These are phyloP conservation scores for Callopanchax toddi DNA, from an alignment of 2,113 vertebrate genomes.

Conservation along the genomic window DNA sequence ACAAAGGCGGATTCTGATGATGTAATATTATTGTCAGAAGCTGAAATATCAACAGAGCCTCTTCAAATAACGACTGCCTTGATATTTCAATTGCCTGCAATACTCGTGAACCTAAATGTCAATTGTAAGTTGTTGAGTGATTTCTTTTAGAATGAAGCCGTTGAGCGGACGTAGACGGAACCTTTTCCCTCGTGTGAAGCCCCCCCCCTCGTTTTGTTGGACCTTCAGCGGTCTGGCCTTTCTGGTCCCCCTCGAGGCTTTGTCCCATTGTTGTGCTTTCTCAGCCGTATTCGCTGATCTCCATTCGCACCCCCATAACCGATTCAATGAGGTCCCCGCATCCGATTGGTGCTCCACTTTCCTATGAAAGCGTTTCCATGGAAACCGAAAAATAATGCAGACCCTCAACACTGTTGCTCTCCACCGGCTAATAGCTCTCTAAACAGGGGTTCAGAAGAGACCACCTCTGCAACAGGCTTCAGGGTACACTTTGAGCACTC, in stretches of 20 bases:
- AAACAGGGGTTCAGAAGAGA: constrained; percentile 57
- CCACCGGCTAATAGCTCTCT: constrained; percentile 65
- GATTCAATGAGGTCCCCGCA: constrained; percentile 58
- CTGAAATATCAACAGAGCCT: constrained; percentile 64
- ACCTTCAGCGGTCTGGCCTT: constrained; percentile 66
- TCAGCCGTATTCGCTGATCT: constrained; percentile 63
- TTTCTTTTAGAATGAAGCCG: constrained; percentile 48
- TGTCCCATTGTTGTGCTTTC: constrained; percentile 70
- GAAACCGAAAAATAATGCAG: constrained; percentile 76
- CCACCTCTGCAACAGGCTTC: constrained; percentile 61
- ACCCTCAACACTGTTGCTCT: constrained; percentile 67
- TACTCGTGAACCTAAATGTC: constrained; percentile 68
- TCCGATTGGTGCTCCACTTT: constrained; percentile 75
- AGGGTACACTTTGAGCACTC: constrained; percentile 38
- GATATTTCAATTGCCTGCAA: constrained; percentile 56
- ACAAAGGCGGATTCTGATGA: constrained; percentile 41
- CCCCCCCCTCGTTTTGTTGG: constrained; percentile 39
- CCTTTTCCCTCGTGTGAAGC: constrained; percentile 51
- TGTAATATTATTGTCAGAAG: constrained; percentile 62
- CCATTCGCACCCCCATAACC: constrained; percentile 66
- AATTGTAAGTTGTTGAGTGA: constrained; percentile 56
- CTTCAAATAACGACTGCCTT: constrained; percentile 66
- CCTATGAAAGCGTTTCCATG: constrained; percentile 74
- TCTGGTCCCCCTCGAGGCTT: constrained; percentile 59
- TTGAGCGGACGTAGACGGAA: constrained; percentile 63